Conservation (phyloP, 2,888 invertebrate genomes). For the Cheilosia variabilis region DNA sequence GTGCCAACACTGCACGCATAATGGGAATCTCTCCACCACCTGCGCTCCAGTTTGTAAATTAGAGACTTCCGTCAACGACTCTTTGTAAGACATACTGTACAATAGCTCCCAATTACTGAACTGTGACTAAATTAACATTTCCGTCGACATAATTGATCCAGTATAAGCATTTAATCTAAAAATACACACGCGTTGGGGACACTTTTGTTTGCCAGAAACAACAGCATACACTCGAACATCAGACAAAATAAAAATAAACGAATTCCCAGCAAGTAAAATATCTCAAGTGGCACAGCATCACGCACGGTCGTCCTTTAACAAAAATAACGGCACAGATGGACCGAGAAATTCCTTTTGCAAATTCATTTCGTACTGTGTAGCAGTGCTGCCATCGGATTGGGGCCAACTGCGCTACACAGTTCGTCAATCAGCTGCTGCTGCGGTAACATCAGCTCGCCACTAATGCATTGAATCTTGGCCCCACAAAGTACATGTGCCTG, state of each 20-base stretch:
- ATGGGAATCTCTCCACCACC: too few relatives aligned
- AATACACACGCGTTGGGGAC: constrained; percentile 27
- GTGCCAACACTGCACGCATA: too few relatives aligned
- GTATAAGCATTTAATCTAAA: constrained; percentile 26
- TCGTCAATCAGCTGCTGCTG: constrained; percentile 59
- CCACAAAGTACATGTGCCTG: neutral
- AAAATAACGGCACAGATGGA: constrained; percentile 64
- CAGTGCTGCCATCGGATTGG: constrained; percentile 33
- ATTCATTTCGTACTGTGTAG: constrained; percentile 18
- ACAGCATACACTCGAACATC: neutral
- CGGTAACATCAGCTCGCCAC: constrained; percentile 25
- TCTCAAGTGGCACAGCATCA: constrained; percentile 57
- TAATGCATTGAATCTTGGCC: constrained; percentile 43
- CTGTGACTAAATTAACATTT: constrained; percentile 3
- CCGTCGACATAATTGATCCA: constrained; percentile 49
- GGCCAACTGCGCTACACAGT: constrained; percentile 58
- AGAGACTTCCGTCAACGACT: too few relatives aligned
- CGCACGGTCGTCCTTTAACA: constrained; percentile 61
- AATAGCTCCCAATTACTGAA: neutral
- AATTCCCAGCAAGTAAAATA: constrained; percentile 33
- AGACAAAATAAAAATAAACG: neutral
- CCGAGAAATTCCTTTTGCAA: constrained; percentile 60
- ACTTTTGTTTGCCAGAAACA: constrained; percentile 7
- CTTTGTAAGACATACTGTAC: constrained; percentile 12
- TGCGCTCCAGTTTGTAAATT: too few relatives aligned